A percentile compares a stretch with the other conserved stretches of the same genome.
phyloP scores from a whole-genome alignment of 2,888 invertebrate species.

The Euzetes globulus region DNA sequence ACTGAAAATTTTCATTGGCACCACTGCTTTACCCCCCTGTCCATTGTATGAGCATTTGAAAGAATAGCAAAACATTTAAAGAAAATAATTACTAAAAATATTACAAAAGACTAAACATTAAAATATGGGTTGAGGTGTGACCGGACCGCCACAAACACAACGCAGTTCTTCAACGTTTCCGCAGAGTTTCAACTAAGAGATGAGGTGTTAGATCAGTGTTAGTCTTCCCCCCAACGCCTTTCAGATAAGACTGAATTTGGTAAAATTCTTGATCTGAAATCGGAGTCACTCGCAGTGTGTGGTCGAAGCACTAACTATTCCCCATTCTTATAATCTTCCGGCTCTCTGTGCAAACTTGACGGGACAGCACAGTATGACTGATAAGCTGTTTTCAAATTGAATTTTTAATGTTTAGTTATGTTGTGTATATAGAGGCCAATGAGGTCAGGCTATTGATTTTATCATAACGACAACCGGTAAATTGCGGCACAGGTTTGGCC shows the following conservation, averaged over 20 bases:
- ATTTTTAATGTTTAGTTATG: not conserved
- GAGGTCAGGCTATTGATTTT: not conserved
- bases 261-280: not conserved
- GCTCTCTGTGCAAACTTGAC: constrained; percentile 20
- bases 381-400: not conserved
- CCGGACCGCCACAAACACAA: not conserved
- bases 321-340: not conserved
- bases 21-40: too few relatives aligned
- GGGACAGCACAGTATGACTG: constrained; percentile 28
- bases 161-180: constrained; percentile 13
- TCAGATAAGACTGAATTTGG: constrained; percentile 8
- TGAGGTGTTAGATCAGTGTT: constrained; percentile 4
- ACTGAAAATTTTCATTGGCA: too few relatives aligned
- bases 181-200: not conserved
- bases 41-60: too few relatives aligned
- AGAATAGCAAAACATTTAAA: too few relatives aligned
- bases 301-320: constrained; percentile 1
- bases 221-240: not conserved
- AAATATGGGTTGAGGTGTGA: not conserved
- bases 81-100: not conserved
- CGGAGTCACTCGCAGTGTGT: not conserved
- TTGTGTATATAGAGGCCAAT: constrained; percentile 13
- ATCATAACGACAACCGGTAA: not conserved
- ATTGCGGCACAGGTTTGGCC: not conserved
- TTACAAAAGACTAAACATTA: not conserved